Base-by-base conservation (phyloP, 2,888 invertebrate species). In the Prenolepis imparis region DNA sequence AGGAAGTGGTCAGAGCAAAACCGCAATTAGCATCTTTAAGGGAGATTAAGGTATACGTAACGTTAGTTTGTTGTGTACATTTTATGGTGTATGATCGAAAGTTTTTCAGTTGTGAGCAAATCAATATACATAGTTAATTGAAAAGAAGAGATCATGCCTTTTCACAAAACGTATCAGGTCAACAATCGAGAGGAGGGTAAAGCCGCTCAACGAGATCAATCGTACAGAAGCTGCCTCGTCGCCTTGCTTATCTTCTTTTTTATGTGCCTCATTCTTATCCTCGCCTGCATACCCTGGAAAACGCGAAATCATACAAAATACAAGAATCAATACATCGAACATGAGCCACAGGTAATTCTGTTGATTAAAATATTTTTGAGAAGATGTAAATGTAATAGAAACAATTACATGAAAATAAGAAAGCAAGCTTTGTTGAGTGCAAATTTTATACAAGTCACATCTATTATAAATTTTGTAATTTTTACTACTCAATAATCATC, bases 1-100 rank as follows among this genome's bases (percentile, higher is more conserved):
- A 91, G 92, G 92, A 92, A 89, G 90, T 86, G 84, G 84, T 86
- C 84, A 87, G n/a, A 48, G 84, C 84, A 28, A 87, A 89, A 91
- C 91, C 91, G 82, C 90, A 91, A 89, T 88, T 87, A 82, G 82
- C 70, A 32, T 68, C 41, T 82, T 68, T 21, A 28, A 28, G 68
- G 11, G 36, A 75, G 70, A 55, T 52, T 75, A 59, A 28, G 11
- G 4, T 15, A 3, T 15, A 52, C 3, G 32, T 12, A 59, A 59
- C 8, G 18, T 15, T 52, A 55, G 15, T 75, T 8, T 12, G 32
- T 72, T 5, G 12, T 8, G 21, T 24, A 52, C 18, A 12, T 18
- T 24, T 66, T 8, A 63, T 18, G n/a, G 9, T 41, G 9, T 52
- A 77, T 1, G n/a, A n/a, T 77, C 21, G 5, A n/a, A 5, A 15